These are phyloP conservation scores for Poecilia gillii DNA, from an alignment of 2,797 vertebrate genomes.

Conservation along the genomic window DNA sequence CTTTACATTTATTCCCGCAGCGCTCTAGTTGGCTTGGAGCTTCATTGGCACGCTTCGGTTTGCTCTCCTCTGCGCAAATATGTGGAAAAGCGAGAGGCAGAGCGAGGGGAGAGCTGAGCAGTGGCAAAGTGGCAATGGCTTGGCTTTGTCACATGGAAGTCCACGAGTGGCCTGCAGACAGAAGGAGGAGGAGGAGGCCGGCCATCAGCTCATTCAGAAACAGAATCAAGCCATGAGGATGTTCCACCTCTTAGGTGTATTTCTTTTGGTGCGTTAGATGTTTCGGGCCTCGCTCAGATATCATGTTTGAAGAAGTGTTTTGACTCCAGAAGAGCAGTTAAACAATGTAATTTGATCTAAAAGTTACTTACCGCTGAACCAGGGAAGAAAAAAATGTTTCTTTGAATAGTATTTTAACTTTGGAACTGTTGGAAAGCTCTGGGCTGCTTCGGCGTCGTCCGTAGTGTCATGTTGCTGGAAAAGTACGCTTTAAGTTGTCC, in stretches of 20 bases:
- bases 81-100: conserved; percentile 44
- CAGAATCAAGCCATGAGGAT: conserved; percentile 35
- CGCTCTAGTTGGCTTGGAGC: conserved; percentile 47
- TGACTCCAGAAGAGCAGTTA: background rate
- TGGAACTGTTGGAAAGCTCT: background rate
- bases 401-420: background rate
- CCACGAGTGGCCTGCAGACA: conserved; percentile 60
- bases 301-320: background rate
- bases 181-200: conserved; percentile 23
- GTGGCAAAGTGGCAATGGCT: conserved; percentile 51
- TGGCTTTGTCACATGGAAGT: conserved; percentile 72
- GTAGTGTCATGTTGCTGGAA: background rate
- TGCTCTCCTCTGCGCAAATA: conserved; percentile 41
- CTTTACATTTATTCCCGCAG: conserved; percentile 19
- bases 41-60: conserved; percentile 42
- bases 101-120: conserved; percentile 48
- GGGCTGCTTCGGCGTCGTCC: background rate
- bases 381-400: background rate
- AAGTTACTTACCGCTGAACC: no score
- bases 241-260: background rate
- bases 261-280: background rate
- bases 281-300: background rate
- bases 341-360: background rate
- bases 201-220: conserved; percentile 38
- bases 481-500: background rate